Evolutionary conservation across 2,888 invertebrate species (phyloP).

Genomic region (Amaurobius ferox): DNA sequence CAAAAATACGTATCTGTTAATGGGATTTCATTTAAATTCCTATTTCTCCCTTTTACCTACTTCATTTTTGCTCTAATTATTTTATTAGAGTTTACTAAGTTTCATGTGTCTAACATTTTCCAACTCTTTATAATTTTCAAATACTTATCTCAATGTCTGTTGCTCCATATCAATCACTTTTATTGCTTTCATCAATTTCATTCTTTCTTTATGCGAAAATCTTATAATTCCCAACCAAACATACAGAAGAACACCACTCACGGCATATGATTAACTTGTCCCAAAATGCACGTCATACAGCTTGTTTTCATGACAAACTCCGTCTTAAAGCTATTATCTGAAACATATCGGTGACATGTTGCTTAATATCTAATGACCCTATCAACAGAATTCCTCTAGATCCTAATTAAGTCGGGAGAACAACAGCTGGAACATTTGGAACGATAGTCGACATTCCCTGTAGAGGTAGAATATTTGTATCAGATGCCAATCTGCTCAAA

Average conservation of each 20-base stretch:
- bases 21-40: too few species aligned
- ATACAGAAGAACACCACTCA: background rate
- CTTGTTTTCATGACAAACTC: background rate
- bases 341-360: background rate
- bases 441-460: background rate
- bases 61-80: too few species aligned
- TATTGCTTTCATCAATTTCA: too few species aligned
- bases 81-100: too few species aligned
- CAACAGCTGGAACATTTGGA: background rate
- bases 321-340: background rate
- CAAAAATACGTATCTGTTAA: too few species aligned
- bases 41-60: too few species aligned
- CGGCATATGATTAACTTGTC: background rate
- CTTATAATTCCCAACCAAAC: too few species aligned
- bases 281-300: background rate
- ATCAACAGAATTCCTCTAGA: background rate
- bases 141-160: too few species aligned
- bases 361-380: slow-evolving; percentile 3
- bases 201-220: too few species aligned
- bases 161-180: too few species aligned
- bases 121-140: too few species aligned
- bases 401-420: background rate
- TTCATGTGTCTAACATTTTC: too few species aligned
- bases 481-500: background rate
- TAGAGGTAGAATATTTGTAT: background rate